Percentiles rank a stretch among this genome's conserved stretches.
Evolutionary conservation across 1,140 invertebrate genomes (phyloP).

Genomic region (Monomorium pharaonis): DNA sequence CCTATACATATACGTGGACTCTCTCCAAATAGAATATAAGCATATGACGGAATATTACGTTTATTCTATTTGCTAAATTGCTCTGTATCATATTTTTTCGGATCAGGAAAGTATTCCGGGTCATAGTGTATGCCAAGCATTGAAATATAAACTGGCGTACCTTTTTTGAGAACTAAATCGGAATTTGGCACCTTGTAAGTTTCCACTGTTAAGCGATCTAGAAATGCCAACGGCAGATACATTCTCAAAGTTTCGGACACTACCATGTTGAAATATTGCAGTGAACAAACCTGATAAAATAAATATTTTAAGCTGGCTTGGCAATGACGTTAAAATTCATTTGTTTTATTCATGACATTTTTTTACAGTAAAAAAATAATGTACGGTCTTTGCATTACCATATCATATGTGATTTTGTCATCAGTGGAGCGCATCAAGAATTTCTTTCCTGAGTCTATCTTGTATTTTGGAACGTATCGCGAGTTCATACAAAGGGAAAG

Average conservation of each 20-base stretch:
- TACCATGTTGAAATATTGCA: slow-evolving; percentile 71
- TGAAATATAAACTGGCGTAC: too few species aligned
- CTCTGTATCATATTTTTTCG: slow-evolving; percentile 90
- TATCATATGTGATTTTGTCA: slow-evolving; percentile 84
- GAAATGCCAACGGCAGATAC: slow-evolving; percentile 85
- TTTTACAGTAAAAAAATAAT: background rate
- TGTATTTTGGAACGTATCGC: too few species aligned
- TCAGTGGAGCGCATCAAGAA: slow-evolving; percentile 81
- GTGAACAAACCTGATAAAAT: background rate
- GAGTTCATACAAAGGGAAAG: too few species aligned
- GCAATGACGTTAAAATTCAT: too few species aligned
- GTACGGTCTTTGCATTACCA: slow-evolving; percentile 70
- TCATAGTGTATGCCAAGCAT: too few species aligned
- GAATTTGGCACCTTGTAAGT: slow-evolving; percentile 85
- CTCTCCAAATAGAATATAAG: too few species aligned
- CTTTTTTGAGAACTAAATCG: slow-evolving; percentile 85
- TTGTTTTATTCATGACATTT: background rate
- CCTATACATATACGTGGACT: slow-evolving; percentile 86
- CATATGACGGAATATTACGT: slow-evolving; percentile 78
- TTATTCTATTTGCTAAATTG: slow-evolving; percentile 88
- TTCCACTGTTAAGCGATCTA: slow-evolving; percentile 79
- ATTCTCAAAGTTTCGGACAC: slow-evolving; percentile 85
- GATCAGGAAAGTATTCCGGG: too few species aligned
- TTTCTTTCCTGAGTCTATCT: slow-evolving; percentile 85
- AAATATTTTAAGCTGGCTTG: too few species aligned